A percentile compares a stretch with the other conserved stretches of the same genome.
Conservation (phyloP, 2,888 invertebrate genomes). For the Limnephilus auricula region DNA sequence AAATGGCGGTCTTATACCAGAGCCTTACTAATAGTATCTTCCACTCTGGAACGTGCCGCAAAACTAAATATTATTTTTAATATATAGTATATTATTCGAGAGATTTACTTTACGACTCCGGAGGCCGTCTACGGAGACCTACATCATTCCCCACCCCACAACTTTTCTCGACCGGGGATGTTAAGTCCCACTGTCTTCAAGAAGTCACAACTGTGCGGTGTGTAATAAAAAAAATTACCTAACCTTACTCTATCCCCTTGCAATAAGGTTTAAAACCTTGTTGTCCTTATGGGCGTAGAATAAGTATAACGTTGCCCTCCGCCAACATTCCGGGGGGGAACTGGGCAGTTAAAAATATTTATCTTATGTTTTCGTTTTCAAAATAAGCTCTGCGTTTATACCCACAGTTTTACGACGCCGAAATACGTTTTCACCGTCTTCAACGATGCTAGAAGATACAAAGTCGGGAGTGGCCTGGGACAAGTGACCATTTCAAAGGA, state of each 20-base stretch:
- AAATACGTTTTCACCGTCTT: background rate
- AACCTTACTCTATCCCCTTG: background rate
- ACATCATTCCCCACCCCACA: too few relatives aligned
- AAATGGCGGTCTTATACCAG: too few relatives aligned
- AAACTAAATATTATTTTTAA: too few relatives aligned
- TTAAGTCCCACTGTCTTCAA: too few relatives aligned
- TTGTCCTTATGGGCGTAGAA: background rate
- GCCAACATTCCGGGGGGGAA: background rate
- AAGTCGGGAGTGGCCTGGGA: background rate
- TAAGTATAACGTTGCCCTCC: background rate
- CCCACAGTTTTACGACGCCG: background rate
- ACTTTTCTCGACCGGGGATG: too few relatives aligned
- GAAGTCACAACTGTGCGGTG: too few relatives aligned
- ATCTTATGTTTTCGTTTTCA: conserved; percentile 2
- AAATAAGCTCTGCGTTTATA: background rate
- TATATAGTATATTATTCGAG: too few relatives aligned
- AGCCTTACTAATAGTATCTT: too few relatives aligned
- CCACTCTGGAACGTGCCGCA: too few relatives aligned
- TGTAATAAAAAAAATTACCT: background rate
- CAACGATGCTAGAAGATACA: background rate
- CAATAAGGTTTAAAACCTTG: background rate
- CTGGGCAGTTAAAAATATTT: background rate
- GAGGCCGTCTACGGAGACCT: too few relatives aligned
- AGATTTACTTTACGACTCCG: too few relatives aligned
- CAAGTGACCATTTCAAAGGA: background rate